phyloP scores from a whole-genome alignment of 2,797 vertebrate genomes.

The Arctocebus calabarensis region DNA sequence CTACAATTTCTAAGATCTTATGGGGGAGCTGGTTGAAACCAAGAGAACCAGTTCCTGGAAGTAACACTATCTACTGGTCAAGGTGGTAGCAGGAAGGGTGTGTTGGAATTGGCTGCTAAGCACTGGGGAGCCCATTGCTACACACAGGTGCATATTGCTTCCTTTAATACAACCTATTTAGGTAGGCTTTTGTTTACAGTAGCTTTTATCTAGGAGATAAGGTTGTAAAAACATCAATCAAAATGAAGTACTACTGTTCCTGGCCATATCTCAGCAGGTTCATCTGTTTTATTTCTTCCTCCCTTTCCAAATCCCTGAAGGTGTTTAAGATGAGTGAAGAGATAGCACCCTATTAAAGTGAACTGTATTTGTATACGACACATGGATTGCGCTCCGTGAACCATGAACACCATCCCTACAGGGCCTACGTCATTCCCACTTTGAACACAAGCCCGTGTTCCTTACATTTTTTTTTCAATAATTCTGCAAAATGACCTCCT shows the following conservation, averaged over 20 bases:
- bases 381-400: background rate
- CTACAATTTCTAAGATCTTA: background rate
- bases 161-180: constrained; percentile 74
- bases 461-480: background rate
- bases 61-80: background rate
- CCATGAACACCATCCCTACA: background rate
- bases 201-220: constrained; percentile 81
- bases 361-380: constrained; percentile 50
- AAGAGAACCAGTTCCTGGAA: background rate
- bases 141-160: constrained; percentile 55
- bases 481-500: background rate
- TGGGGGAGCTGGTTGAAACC: background rate
- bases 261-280: constrained; percentile 77
- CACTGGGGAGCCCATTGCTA: constrained; percentile 34
- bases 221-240: constrained; percentile 81
- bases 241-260: constrained; percentile 69
- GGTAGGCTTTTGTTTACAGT: constrained; percentile 76
- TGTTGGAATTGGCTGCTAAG: constrained; percentile 17
- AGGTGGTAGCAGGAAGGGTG: background rate
- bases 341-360: constrained; percentile 54
- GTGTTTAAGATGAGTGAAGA: constrained; percentile 78
- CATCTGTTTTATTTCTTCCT: constrained; percentile 77
- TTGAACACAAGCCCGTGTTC: background rate
- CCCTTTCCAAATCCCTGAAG: constrained; percentile 79
- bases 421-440: background rate